Percentiles rank a stretch among this genome's conserved stretches.
Evolutionary conservation across 2,113 vertebrate genomes (phyloP).

Genomic region (Grantiella picta): DNA sequence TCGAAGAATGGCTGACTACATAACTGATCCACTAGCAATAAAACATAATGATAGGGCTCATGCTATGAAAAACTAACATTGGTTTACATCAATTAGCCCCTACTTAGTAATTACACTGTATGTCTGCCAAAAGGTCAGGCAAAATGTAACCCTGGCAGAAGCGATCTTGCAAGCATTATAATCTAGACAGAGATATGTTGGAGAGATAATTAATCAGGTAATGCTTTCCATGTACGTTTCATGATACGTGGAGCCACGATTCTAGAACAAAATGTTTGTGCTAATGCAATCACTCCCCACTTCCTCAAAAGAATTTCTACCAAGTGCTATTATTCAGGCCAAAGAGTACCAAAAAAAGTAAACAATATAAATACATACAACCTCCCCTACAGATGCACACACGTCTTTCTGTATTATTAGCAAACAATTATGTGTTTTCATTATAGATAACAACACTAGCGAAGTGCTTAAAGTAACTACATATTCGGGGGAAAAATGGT

Average conservation of each 20-base stretch:
- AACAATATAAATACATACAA: not conserved
- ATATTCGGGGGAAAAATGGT: not conserved
- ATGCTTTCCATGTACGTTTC: not conserved
- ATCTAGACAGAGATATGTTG: slow-evolving; percentile 3
- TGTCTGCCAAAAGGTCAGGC: slow-evolving; percentile 54
- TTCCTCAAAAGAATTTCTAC: slow-evolving; percentile 36
- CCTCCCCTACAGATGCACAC: fast-evolving
- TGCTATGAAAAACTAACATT: not conserved
- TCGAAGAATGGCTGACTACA: not conserved
- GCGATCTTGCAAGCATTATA: not conserved
- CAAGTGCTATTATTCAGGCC: not conserved
- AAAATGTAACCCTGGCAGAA: slow-evolving; percentile 21
- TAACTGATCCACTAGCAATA: not conserved
- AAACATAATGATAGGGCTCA: not conserved
- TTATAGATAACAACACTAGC: not conserved
- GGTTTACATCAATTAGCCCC: slow-evolving; percentile 65
- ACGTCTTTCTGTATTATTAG: not conserved
- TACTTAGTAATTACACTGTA: slow-evolving; percentile 61
- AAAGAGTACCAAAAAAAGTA: not conserved
- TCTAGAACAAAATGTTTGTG: not conserved
- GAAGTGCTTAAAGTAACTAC: not conserved
- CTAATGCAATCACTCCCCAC: not conserved
- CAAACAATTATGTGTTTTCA: not conserved
- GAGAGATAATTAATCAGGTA: slow-evolving; percentile 47
- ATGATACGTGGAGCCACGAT: not conserved